Percentiles rank a stretch among this genome's conserved stretches.
These are phyloP conservation scores for Oryzias curvinotus DNA, from an alignment of 2,113 vertebrate species.

Conservation along the genomic window DNA sequence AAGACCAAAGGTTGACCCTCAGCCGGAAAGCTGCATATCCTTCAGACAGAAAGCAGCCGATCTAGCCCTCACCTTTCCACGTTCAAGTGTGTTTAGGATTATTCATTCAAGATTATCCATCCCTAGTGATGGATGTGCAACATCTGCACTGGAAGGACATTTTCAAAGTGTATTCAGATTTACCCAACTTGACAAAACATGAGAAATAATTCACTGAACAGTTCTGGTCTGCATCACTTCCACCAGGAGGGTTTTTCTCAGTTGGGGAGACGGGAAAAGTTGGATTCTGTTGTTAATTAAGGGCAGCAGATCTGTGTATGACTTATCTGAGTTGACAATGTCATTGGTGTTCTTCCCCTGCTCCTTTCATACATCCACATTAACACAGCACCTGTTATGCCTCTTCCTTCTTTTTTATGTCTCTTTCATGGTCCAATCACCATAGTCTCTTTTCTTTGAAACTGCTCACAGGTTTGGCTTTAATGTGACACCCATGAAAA, in stretches of 20 bases:
- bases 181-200: too few relatives aligned
- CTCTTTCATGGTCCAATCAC: slow-evolving; percentile 21
- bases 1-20: too few relatives aligned
- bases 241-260: background rate
- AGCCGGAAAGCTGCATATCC: too few relatives aligned
- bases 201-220: too few relatives aligned
- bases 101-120: too few relatives aligned
- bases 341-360: slow-evolving; percentile 36
- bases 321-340: slow-evolving; percentile 28
- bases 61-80: too few relatives aligned
- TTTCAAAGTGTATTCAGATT: too few relatives aligned
- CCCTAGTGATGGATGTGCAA: too few relatives aligned
- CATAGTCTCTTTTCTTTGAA: slow-evolving; percentile 16
- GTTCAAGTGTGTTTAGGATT: too few relatives aligned
- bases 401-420: slow-evolving; percentile 37
- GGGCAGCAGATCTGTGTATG: slow-evolving; percentile 28
- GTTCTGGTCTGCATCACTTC: too few relatives aligned
- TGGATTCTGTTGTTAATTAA: slow-evolving; percentile 33
- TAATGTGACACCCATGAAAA: slow-evolving; percentile 6
- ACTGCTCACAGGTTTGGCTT: slow-evolving; percentile 17
- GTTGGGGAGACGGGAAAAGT: slow-evolving; percentile 3
- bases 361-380: slow-evolving; percentile 42
- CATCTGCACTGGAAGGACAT: too few relatives aligned
- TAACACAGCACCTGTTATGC: slow-evolving; percentile 27
- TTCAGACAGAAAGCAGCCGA: too few relatives aligned